These are phyloP conservation scores for Mareca penelope DNA, from an alignment of 2,797 vertebrate genomes.

Conservation along the genomic window DNA sequence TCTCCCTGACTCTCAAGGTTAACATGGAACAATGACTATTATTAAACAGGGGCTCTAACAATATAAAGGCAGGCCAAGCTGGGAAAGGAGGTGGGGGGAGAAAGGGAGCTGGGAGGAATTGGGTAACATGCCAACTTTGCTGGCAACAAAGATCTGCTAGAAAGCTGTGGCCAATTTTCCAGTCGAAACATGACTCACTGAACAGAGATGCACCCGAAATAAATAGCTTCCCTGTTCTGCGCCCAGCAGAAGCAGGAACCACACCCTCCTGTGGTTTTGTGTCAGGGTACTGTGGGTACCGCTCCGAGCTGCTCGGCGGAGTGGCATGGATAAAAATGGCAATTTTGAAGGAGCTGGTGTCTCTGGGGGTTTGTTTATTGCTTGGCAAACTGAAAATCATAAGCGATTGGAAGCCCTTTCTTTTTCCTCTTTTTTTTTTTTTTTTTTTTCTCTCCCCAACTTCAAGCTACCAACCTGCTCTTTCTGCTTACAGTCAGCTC, in stretches of 20 bases:
- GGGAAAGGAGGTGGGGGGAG: slow-evolving; percentile 30
- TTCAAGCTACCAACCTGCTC: slow-evolving; percentile 52
- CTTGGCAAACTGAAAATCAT: slow-evolving; percentile 78
- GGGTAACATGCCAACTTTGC: slow-evolving; percentile 84
- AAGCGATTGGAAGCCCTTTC: slow-evolving; percentile 80
- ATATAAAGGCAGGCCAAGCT: slow-evolving; percentile 63
- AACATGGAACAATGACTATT: slow-evolving; percentile 83
- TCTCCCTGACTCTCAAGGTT: slow-evolving; percentile 82
- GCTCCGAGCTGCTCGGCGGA: slow-evolving; percentile 77
- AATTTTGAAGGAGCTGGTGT: slow-evolving; percentile 79
- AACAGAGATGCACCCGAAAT: slow-evolving; percentile 93
- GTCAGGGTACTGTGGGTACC: slow-evolving; percentile 84
- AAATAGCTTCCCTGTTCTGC: slow-evolving; percentile 94
- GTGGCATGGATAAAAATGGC: slow-evolving; percentile 79
- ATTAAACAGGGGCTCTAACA: slow-evolving; percentile 78
- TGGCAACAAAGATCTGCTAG: slow-evolving; percentile 80
- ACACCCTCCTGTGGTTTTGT: slow-evolving; percentile 92
- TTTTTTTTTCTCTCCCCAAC: background rate
- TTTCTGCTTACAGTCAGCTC: slow-evolving; percentile 29
- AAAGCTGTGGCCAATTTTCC: slow-evolving; percentile 91
- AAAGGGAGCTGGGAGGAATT: slow-evolving; percentile 71
- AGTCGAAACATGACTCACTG: slow-evolving; percentile 96
- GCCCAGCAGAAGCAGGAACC: slow-evolving; percentile 83
- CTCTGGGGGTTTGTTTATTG: slow-evolving; percentile 83
- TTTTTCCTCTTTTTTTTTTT: background rate